Evolutionary conservation across 2,888 invertebrate species (phyloP), one percentile per base, ranked within the genome.

Genomic region (Callinectes sapidus): DNA sequence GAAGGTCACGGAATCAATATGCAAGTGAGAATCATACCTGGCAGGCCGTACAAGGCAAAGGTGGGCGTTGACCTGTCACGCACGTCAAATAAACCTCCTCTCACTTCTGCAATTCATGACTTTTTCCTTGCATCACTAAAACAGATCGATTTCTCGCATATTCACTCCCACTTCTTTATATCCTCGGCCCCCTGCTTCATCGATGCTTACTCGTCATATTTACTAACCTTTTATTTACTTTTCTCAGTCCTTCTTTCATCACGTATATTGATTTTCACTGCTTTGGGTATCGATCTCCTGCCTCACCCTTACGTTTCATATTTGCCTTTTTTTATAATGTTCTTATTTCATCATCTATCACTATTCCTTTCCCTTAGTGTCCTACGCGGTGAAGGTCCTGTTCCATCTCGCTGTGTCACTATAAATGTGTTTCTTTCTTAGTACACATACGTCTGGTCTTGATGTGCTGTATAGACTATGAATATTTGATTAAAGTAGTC

Each of bases 91-190:
- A 81, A 35, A 35, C 81, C 81, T 81, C 32, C 32, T 32, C 81
- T 81, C 81, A 35, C 35, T 81, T 81, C 35, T 81, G 81, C 35
- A 81, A 35, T 81, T 81, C 81, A 81, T 81, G 35, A 35, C 1
- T 81, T 13, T 81, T 81, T 81, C 35, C 71, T 71, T 71, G 81
- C 81, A n/a, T 35, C 81, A 81, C 81, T 71, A 71, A 71, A 71
- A 71, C 71, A 71, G 71, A 71, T 71, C 71, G 71, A 71, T 71
- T 71, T 71, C 71, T 28, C 71, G 71, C 28, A 71, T 28, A 71
- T 71, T 71, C 71, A 71, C n/a, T 71, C 28, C 71, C 2, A 61
- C 23, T 23, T 23, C 5, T 16, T 61, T 61, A 61, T 18, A 23
- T 61, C 61, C 23, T 28, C 13, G 28, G 13, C 71, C 71, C 13